These are phyloP conservation scores for Molorchus minor DNA, from an alignment of 2,888 invertebrate genomes.

Conservation along the genomic window DNA sequence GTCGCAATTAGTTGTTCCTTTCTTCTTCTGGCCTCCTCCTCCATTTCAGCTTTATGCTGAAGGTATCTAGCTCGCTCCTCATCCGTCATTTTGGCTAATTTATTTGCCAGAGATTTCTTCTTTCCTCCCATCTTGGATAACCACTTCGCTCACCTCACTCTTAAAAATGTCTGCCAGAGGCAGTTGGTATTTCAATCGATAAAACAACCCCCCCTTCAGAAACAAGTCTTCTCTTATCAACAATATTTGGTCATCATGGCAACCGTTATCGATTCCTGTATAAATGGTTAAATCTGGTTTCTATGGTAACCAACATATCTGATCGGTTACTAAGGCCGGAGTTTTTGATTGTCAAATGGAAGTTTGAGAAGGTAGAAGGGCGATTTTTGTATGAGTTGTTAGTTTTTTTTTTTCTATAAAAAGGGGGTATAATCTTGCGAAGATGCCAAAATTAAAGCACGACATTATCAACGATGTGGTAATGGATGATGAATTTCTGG, in stretches of 20 bases:
- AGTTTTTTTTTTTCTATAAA: not conserved
- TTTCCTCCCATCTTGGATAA: conserved; percentile 60
- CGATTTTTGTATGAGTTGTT: not conserved
- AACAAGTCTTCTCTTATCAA: not conserved
- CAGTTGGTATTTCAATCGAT: no score
- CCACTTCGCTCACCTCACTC: no score
- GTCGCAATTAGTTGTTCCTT: conserved; percentile 82
- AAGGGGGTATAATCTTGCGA: not conserved
- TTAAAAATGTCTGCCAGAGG: no score
- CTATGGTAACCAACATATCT: not conserved
- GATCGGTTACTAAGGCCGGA: no score
- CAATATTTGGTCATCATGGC: not conserved
- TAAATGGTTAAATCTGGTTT: no score
- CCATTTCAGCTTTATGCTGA: conserved; percentile 82
- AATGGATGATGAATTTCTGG: conserved; percentile 28
- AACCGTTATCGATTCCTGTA: no score
- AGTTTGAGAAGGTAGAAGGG: no score
- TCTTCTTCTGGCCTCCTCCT: conserved; percentile 81
- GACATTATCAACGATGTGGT: conserved; percentile 14
- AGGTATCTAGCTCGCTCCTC: conserved; percentile 83
- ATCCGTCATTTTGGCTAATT: conserved; percentile 84
- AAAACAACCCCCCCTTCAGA: not conserved
- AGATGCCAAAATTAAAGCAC: conserved; percentile 24
- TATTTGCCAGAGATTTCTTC: conserved; percentile 78
- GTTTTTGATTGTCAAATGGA: no score